Percentiles rank a stretch among this genome's conserved stretches.
Conservation (phyloP, 2,797 vertebrate species). For the Meriones psammophilus region DNA sequence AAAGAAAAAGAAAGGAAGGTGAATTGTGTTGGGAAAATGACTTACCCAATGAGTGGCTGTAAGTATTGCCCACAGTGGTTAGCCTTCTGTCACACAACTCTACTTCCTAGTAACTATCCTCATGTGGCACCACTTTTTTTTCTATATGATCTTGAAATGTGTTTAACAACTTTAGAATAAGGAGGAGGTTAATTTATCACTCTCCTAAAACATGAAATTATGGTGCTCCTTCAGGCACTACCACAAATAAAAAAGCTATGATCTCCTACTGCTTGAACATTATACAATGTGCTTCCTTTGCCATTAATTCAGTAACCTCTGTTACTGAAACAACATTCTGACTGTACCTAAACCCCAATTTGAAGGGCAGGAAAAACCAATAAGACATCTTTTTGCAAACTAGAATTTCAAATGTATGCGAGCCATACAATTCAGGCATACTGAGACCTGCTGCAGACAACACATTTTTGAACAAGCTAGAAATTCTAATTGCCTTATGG, state of each 20-base stretch:
- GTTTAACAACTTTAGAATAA: slow-evolving; percentile 12
- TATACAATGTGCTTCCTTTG: neutral
- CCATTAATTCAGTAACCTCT: neutral
- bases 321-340: neutral
- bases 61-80: neutral
- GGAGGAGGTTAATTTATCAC: neutral
- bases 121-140: neutral
- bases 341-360: neutral
- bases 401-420: neutral
- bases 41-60: neutral
- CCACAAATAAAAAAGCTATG: neutral
- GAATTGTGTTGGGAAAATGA: neutral
- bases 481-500: neutral
- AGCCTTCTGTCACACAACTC: neutral
- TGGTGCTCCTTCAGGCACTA: neutral
- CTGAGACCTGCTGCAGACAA: neutral
- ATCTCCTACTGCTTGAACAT: neutral
- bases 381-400: slow-evolving; percentile 5
- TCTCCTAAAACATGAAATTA: slow-evolving; percentile 17
- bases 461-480: neutral
- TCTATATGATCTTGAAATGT: neutral
- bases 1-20: neutral
- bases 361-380: slow-evolving; percentile 7
- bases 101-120: neutral
- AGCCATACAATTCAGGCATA: neutral